phyloP scores from a whole-genome alignment of 53 echinoderm and acorn worm genomes.

The Zoroaster sp. region DNA sequence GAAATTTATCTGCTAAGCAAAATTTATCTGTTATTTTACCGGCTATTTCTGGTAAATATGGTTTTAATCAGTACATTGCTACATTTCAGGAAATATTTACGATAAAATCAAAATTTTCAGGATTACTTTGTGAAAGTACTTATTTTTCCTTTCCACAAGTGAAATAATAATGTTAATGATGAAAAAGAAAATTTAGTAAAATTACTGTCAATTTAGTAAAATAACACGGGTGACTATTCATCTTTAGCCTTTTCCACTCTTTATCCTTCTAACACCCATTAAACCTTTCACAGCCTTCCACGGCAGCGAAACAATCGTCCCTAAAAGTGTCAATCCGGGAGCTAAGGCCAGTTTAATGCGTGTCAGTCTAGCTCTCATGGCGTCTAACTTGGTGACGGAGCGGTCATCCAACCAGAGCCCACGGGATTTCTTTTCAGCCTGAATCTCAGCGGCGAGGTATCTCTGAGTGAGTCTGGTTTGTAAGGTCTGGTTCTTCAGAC shows the following conservation, averaged over 20 bases:
- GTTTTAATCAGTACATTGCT: too few species aligned
- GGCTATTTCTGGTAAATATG: neutral
- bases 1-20: neutral
- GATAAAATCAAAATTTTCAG: too few species aligned
- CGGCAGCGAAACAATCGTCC: neutral
- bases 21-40: neutral
- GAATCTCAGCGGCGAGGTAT: conserved; percentile 25
- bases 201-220: neutral
- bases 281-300: neutral
- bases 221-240: neutral
- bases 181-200: too few species aligned
- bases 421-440: conserved; percentile 8
- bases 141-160: neutral
- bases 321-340: neutral
- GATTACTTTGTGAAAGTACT: neutral
- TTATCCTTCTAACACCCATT: neutral
- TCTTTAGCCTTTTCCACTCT: neutral
- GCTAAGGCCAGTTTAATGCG: neutral
- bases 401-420: conserved; percentile 25
- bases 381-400: neutral
- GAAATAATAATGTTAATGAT: too few species aligned
- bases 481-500: neutral
- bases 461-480: neutral
- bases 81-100: too few species aligned
- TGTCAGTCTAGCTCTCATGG: neutral